Conservation (phyloP, 2,888 invertebrate genomes). For the Drosophila anomalipes region DNA sequence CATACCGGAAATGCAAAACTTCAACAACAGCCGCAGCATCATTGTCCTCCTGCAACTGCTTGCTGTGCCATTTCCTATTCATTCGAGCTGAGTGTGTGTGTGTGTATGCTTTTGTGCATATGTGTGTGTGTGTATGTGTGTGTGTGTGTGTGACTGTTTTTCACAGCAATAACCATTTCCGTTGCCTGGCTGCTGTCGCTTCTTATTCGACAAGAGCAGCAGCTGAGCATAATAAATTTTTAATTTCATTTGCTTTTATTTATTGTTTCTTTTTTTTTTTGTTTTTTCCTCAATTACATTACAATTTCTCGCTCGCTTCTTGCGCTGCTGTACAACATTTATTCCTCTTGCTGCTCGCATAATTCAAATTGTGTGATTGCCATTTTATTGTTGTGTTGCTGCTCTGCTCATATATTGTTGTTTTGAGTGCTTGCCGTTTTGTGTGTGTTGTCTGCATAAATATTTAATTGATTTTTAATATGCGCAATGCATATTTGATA, state of each 20-base stretch:
- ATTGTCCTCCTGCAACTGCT: slow-evolving; percentile 11
- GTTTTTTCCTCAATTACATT: slow-evolving; percentile 66
- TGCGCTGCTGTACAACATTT: slow-evolving; percentile 13
- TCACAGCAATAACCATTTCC: slow-evolving; percentile 76
- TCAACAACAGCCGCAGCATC: slow-evolving; percentile 62
- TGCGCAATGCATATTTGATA: slow-evolving; percentile 74
- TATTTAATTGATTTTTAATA: slow-evolving; percentile 80
- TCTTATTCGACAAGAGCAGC: slow-evolving; percentile 34
- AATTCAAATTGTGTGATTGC: slow-evolving; percentile 43
- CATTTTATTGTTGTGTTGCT: slow-evolving; percentile 25
- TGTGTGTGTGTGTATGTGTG: slow-evolving; percentile 14
- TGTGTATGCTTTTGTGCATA: slow-evolving; percentile 1
- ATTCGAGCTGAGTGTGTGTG: slow-evolving; percentile 23
- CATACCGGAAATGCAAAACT: slow-evolving; percentile 83
- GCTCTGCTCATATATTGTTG: slow-evolving; percentile 28
- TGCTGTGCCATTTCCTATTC: slow-evolving; percentile 21
- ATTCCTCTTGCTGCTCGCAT: slow-evolving; percentile 21
- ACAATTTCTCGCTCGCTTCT: slow-evolving; percentile 48
- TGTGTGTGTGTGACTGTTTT: slow-evolving; percentile 56
- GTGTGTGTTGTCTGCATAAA: slow-evolving; percentile 62
- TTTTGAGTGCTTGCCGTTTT: slow-evolving; percentile 48
- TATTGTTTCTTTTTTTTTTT: slow-evolving; percentile 39
- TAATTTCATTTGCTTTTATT: slow-evolving; percentile 75
- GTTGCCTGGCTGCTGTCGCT: slow-evolving; percentile 41
- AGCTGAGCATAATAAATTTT: slow-evolving; percentile 74